Evolutionary conservation across 2,888 invertebrate species (phyloP).

Genomic region (Drosophila subquinaria): DNA sequence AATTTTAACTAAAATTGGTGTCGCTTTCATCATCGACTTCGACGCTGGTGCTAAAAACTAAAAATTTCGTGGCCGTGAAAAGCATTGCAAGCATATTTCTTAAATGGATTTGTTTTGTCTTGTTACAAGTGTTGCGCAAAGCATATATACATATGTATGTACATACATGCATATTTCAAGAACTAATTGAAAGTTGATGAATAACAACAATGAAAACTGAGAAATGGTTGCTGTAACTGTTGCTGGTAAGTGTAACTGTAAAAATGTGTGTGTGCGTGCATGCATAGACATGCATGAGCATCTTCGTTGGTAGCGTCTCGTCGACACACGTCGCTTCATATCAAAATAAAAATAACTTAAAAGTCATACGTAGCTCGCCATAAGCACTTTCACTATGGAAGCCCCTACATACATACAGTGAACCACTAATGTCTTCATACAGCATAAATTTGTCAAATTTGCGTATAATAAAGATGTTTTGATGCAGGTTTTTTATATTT

Average conservation of each 20-base stretch:
- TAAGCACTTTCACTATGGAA: conserved; percentile 44
- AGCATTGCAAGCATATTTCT: conserved; percentile 15
- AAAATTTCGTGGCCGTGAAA: conserved; percentile 31
- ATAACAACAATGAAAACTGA: conserved; percentile 11
- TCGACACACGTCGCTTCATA: conserved; percentile 45
- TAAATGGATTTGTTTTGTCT: not conserved
- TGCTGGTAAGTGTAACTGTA: conserved; percentile 27
- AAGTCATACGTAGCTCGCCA: conserved; percentile 3
- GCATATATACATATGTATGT: not conserved
- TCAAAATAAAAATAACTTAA: conserved; percentile 11
- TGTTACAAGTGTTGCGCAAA: conserved; percentile 33
- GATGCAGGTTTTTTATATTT: no score
- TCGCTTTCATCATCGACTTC: conserved; percentile 23
- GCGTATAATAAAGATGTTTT: no score
- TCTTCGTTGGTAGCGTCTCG: conserved; percentile 31
- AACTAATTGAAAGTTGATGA: conserved; percentile 40
- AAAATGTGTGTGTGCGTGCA: not conserved
- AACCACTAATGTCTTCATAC: no score
- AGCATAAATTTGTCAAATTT: no score
- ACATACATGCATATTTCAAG: conserved; percentile 3
- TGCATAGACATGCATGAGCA: conserved; percentile 33
- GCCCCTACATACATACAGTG: conserved; percentile 24
- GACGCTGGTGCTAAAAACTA: not conserved
- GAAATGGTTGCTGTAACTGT: conserved; percentile 18
- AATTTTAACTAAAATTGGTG: conserved; percentile 32